Percentiles rank a stretch among this genome's conserved stretches.
Conservation (phyloP, 2,888 invertebrate species). For the Polietes domitor region DNA sequence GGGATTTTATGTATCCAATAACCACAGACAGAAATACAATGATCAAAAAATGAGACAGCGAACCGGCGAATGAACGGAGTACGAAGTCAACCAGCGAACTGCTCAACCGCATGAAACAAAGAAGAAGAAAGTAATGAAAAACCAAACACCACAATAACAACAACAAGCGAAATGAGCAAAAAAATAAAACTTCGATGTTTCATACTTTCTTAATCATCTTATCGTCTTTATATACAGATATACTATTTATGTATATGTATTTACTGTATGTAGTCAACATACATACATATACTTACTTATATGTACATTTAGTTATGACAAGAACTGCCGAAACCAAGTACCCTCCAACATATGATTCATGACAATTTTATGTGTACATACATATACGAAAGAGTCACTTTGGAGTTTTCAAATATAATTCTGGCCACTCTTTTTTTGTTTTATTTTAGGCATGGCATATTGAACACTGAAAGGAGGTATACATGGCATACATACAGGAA, state of each 20-base stretch:
- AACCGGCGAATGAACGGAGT: slow-evolving; percentile 13
- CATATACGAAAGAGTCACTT: slow-evolving; percentile 12
- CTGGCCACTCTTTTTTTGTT: slow-evolving; percentile 29
- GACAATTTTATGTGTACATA: slow-evolving; percentile 45
- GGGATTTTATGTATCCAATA: slow-evolving; percentile 48
- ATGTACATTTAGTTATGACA: slow-evolving; percentile 13
- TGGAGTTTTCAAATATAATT: slow-evolving; percentile 19
- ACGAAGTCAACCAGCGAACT: slow-evolving; percentile 26
- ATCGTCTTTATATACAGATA: slow-evolving; percentile 26
- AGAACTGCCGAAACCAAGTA: slow-evolving; percentile 29
- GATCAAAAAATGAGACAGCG: slow-evolving; percentile 20
- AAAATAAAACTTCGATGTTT: slow-evolving; percentile 54
- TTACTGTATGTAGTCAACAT: neutral
- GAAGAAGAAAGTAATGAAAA: slow-evolving; percentile 58
- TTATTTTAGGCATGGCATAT: slow-evolving; percentile 29
- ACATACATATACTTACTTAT: neutral
- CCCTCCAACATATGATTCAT: slow-evolving; percentile 55
- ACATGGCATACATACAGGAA: neutral
- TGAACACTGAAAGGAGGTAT: slow-evolving; percentile 39
- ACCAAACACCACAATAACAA: neutral
- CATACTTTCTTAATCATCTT: slow-evolving; percentile 63
- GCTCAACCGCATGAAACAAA: slow-evolving; percentile 47
- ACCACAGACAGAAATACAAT: slow-evolving; percentile 39
- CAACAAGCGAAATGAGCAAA: neutral
- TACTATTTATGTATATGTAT: too few species aligned